A percentile compares a stretch with the other conserved stretches of the same genome.
These are phyloP conservation scores for Ariopsis seemanni DNA, from an alignment of 2,113 vertebrate genomes.

Conservation along the genomic window DNA sequence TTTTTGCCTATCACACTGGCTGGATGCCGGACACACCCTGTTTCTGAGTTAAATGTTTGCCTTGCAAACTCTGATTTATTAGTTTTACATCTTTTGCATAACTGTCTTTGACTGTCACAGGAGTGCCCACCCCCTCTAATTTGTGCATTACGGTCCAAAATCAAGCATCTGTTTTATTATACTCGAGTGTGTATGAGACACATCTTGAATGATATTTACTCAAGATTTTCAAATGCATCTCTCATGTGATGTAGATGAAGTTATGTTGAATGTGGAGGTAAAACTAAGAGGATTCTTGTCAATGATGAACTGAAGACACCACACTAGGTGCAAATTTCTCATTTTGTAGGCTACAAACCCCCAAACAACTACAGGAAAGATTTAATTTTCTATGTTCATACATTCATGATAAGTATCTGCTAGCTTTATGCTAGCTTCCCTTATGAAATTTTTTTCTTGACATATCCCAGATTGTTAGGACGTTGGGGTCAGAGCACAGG, in stretches of 20 bases:
- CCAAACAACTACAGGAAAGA: not conserved
- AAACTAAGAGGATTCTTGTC: not conserved
- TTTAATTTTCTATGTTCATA: not conserved
- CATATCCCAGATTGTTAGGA: no score
- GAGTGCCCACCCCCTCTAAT: not conserved
- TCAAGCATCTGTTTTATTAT: not conserved
- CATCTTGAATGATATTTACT: not conserved
- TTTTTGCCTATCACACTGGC: not conserved
- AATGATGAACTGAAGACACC: not conserved
- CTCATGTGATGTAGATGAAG: not conserved
- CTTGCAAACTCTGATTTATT: not conserved
- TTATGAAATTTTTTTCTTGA: not conserved
- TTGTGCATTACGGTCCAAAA: not conserved
- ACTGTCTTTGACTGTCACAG: not conserved
- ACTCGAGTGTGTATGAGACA: not conserved
- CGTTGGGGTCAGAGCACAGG: no score
- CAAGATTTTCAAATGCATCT: not conserved
- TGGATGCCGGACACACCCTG: not conserved
- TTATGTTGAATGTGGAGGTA: not conserved
- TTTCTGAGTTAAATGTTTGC: not conserved
- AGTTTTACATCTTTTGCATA: not conserved
- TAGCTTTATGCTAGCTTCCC: not conserved
- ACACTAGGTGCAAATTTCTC: not conserved
- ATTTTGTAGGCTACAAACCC: not conserved
- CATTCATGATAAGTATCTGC: not conserved